phyloP scores from a whole-genome alignment of 2,797 vertebrate species.

The Silurus aristotelis region DNA sequence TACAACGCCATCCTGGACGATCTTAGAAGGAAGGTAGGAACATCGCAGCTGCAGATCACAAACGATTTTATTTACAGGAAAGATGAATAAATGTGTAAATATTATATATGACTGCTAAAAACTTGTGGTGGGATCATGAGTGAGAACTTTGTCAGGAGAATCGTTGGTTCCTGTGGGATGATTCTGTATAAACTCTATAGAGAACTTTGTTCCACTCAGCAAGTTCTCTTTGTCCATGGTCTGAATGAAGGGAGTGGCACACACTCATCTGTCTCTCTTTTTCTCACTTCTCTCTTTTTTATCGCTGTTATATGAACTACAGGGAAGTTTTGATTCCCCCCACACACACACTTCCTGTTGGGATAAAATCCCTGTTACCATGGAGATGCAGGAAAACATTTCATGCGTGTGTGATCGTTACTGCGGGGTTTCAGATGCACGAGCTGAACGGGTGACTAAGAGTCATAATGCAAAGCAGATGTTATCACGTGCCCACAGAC shows the following conservation, averaged over 20 bases:
- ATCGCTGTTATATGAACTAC: constrained; percentile 38
- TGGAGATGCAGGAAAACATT: constrained; percentile 38
- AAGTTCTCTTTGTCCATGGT: background rate
- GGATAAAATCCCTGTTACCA: constrained; percentile 14
- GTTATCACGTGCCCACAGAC: constrained; percentile 54
- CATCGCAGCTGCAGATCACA: background rate
- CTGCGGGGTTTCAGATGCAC: constrained; percentile 25
- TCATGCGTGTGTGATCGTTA: constrained; percentile 30
- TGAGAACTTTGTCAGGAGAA: background rate
- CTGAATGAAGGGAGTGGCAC: constrained; percentile 69
- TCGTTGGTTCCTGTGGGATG: background rate
- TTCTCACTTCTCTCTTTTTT: constrained; percentile 15
- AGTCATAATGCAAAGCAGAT: constrained; percentile 76
- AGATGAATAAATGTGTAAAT: background rate
- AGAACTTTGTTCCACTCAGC: background rate
- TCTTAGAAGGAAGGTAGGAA: constrained; percentile 81
- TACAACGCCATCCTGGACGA: constrained; percentile 82
- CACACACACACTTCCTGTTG: constrained; percentile 52
- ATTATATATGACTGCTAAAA: too few species aligned
- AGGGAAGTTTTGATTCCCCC: constrained; percentile 56
- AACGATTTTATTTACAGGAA: background rate
- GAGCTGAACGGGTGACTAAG: constrained; percentile 38
- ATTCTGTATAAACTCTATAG: background rate
- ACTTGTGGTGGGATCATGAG: too few species aligned
- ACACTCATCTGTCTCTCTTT: constrained; percentile 31